These are phyloP conservation scores for Lonchura striata DNA, from an alignment of 2,113 vertebrate species.

Conservation along the genomic window DNA sequence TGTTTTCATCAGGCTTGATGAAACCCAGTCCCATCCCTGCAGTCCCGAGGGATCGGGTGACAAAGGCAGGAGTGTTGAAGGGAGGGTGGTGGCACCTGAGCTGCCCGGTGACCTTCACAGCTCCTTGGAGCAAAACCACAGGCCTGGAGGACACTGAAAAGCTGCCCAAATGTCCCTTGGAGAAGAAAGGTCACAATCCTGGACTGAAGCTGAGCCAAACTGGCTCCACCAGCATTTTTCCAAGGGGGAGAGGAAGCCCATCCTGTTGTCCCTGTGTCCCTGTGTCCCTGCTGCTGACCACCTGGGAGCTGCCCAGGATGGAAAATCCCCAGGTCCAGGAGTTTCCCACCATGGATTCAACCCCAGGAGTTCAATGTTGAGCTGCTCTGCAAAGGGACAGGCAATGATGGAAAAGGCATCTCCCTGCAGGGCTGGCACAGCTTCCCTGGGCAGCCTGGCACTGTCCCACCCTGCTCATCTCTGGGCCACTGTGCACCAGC, in stretches of 20 bases:
- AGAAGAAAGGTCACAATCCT: not conserved
- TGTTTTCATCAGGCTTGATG: not conserved
- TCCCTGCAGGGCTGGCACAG: not conserved
- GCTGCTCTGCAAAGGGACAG: not conserved
- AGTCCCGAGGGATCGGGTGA: not conserved
- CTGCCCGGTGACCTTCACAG: not conserved
- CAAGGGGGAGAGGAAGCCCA: not conserved
- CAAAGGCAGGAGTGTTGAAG: not conserved
- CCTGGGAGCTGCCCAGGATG: not conserved
- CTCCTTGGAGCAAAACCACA: not conserved
- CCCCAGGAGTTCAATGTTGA: not conserved
- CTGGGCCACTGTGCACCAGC: too few species aligned
- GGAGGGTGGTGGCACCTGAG: not conserved
- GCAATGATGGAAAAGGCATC: not conserved
- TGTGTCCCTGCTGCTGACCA: not conserved
- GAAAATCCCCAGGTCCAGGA: not conserved
- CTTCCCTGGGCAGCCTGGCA: not conserved
- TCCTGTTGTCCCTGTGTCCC: not conserved
- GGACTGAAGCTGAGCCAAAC: not conserved
- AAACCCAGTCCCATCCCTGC: not conserved
- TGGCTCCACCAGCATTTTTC: accelerated
- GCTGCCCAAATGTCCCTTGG: not conserved
- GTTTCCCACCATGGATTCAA: not conserved
- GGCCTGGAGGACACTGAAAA: not conserved
- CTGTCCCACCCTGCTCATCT: not conserved